These are phyloP conservation scores for Sylvilagus floridanus DNA, from an alignment of 2,797 vertebrate genomes.

Conservation along the genomic window DNA sequence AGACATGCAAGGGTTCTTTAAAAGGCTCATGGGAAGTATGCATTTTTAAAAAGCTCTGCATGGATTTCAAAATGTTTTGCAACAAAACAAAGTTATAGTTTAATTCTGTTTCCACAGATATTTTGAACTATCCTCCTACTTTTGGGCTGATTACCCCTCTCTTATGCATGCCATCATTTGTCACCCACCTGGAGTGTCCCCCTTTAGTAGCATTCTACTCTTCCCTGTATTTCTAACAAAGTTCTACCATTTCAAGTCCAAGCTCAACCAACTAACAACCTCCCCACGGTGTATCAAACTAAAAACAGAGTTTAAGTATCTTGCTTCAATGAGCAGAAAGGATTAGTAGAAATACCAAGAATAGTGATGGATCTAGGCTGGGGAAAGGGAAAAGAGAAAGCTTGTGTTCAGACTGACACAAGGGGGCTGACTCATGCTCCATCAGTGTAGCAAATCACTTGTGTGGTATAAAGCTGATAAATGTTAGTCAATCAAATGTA, in stretches of 20 bases:
- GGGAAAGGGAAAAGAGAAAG: background rate
- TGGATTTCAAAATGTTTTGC: no score
- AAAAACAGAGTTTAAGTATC: background rate
- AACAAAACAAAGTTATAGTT: no score
- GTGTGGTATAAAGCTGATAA: background rate
- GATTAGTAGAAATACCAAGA: background rate
- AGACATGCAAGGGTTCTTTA: no score
- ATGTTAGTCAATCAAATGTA: no score
- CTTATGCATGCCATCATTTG: background rate
- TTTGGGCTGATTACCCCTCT: background rate
- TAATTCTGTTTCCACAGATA: no score
- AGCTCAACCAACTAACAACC: background rate
- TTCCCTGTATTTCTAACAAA: background rate
- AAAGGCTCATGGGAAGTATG: no score
- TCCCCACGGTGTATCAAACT: background rate
- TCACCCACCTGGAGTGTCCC: background rate
- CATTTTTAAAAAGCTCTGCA: no score
- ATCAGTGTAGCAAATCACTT: background rate
- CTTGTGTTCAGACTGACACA: no score
- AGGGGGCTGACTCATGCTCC: background rate
- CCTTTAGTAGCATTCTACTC: fast-evolving
- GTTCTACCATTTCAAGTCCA: background rate
- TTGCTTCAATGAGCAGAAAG: background rate
- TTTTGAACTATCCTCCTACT: no score
- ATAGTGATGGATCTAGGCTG: background rate